Conservation (phyloP, 2,888 invertebrate species). For the Erynnis tages region DNA sequence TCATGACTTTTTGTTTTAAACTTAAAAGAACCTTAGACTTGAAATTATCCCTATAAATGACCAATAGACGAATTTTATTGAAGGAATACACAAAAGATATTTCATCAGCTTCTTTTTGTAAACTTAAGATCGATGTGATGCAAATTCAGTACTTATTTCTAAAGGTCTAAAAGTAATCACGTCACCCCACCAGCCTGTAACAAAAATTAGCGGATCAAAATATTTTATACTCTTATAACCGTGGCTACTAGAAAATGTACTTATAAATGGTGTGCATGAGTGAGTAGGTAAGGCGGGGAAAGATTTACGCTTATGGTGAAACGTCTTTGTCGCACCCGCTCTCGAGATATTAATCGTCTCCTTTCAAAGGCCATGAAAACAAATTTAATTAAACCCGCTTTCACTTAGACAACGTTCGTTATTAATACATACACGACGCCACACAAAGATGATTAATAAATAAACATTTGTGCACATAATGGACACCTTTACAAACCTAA, state of each 20-base stretch:
- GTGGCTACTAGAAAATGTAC: background rate
- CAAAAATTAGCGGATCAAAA: too few species aligned
- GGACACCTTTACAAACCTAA: constrained; percentile 1
- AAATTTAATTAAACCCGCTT: constrained; percentile 72
- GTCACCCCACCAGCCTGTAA: too few species aligned
- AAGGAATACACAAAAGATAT: too few species aligned
- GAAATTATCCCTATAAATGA: too few species aligned
- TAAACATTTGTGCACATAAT: constrained; percentile 14
- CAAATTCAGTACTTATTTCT: too few species aligned
- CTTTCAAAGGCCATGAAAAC: constrained; percentile 63
- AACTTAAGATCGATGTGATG: too few species aligned
- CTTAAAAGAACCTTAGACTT: too few species aligned
- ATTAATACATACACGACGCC: constrained; percentile 55
- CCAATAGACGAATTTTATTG: too few species aligned
- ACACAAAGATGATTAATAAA: constrained; percentile 34
- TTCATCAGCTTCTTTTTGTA: too few species aligned
- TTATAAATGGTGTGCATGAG: constrained; percentile 40
- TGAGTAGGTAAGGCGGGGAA: constrained; percentile 45
- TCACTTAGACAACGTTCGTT: constrained; percentile 53
- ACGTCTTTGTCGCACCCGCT: constrained; percentile 46
- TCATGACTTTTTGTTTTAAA: too few species aligned
- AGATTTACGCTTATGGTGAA: constrained; percentile 42
- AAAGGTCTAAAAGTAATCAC: too few species aligned
- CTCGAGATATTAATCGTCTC: constrained; percentile 63
- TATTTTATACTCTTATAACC: too few species aligned